Base-by-base conservation (phyloP, 2,113 vertebrate species). In the Dasyurus viverrinus region DNA sequence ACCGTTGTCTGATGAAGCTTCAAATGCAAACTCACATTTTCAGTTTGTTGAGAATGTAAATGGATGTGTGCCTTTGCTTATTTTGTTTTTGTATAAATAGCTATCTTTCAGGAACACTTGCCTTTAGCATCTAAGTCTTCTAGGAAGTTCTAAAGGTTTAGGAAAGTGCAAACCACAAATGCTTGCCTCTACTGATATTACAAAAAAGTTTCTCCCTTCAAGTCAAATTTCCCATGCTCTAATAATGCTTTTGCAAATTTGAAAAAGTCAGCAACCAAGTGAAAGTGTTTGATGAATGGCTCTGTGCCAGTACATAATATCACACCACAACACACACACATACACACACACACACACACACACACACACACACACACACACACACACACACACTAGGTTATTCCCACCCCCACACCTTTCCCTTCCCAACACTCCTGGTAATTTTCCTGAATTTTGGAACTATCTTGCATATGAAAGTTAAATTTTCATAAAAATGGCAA, bases 31-130 rank as follows among this genome's bases (percentile, higher is more conserved):
- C n/a, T 12, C 60, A 76, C 9, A 89, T 94, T 95, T 96, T 95
- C 97, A 96, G 96, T 97, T 97, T 96, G 54, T 54, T 96, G 96
- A 94, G 90, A 60, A 50, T 16, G 23, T 92, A 27, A 55, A 92
- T 94, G 93, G 23, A 47, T 90, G 95, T 91, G 23, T 10, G 53
- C 22, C 5, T 53, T 48, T 89, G 89, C 92, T 89, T 54, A 9
- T 89, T 53, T 53, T 84, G 30, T 93, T n/a, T 36, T 94, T 27
- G n/a, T 91, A 91, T 91, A 47, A 68, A 95, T 89, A 91, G 84
- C 52, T 96, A 96, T 96, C 57, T 68, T 90, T 60, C 3, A 53
- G 76, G 94, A 97, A 92, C 11, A 90, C 24, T 91, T 12, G 50
- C 36, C 95, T 11, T 91, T 94, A 90, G 53, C 91, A 42, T 96